Evolutionary conservation across 2,888 invertebrate species (phyloP).

Genomic region (Thera britannica): DNA sequence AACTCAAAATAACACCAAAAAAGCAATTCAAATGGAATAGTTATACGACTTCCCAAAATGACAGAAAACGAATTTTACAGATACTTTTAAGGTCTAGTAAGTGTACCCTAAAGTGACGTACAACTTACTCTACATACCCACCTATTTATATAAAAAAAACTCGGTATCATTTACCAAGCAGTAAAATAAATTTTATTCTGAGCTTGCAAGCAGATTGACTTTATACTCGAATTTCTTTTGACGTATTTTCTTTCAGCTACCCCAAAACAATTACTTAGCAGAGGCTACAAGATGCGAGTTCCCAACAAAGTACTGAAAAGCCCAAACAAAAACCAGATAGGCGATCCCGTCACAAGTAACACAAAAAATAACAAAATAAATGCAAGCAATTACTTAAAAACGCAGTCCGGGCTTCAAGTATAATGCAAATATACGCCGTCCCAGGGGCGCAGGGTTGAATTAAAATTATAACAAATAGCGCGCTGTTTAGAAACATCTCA

Average conservation of each 20-base stretch:
- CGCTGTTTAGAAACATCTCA: constrained; percentile 36
- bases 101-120: too few species aligned
- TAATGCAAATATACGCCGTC: constrained; percentile 63
- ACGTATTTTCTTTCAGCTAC: neutral
- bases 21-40: too few species aligned
- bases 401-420: constrained; percentile 61
- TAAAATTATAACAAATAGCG: constrained; percentile 59
- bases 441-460: constrained; percentile 59
- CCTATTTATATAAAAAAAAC: too few species aligned
- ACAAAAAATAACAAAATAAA: constrained; percentile 49
- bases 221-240: neutral
- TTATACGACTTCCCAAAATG: too few species aligned
- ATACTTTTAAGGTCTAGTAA: too few species aligned
- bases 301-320: constrained; percentile 8
- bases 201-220: neutral
- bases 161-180: too few species aligned
- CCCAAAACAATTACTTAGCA: neutral
- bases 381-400: constrained; percentile 79
- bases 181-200: too few species aligned
- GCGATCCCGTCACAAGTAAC: constrained; percentile 10
- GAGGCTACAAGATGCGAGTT: neutral
- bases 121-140: too few species aligned
- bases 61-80: too few species aligned
- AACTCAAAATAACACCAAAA: too few species aligned
- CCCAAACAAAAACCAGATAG: constrained; percentile 12